Evolutionary conservation across 35 echinoderm and acorn worm genomes (phyloP).

Genomic region (Stichopus chloronotus): DNA sequence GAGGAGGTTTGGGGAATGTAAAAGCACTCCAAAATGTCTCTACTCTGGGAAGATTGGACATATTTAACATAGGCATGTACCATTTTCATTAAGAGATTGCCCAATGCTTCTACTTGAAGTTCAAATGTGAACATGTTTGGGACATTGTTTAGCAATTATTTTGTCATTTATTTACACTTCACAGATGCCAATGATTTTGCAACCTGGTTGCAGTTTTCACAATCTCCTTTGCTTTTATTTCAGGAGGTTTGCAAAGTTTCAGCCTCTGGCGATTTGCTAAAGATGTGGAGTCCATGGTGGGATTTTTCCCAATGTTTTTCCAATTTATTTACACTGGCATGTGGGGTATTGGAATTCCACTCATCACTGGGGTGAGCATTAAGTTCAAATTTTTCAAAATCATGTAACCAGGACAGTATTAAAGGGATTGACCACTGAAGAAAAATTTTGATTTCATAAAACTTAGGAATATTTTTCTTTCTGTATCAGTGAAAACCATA

Average conservation of each 20-base stretch:
- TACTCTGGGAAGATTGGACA: no score
- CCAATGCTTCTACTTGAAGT: neutral
- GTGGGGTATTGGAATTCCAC: conserved; percentile 48
- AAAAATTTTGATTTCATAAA: neutral
- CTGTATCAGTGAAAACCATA: no score
- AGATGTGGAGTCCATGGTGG: conserved; percentile 70
- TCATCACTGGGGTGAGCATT: conserved; percentile 23
- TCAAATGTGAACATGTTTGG: no score
- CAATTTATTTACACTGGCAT: conserved; percentile 31
- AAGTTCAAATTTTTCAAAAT: neutral
- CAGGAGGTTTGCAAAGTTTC: conserved; percentile 52
- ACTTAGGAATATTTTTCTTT: no score
- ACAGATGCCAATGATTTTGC: no score
- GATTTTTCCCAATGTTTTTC: conserved; percentile 67
- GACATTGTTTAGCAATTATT: no score
- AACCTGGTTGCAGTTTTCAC: neutral
- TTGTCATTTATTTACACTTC: no score
- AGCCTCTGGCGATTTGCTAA: conserved; percentile 52
- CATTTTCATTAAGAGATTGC: no score
- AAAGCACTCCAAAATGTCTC: no score
- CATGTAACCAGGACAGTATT: neutral
- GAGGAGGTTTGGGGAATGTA: no score
- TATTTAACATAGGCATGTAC: no score
- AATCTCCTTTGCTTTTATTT: neutral
- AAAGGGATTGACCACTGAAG: neutral